A percentile compares a stretch with the other conserved stretches of the same genome.
These are phyloP conservation scores for Trachurus trachurus DNA, from an alignment of 2,797 vertebrate genomes.

Conservation along the genomic window DNA sequence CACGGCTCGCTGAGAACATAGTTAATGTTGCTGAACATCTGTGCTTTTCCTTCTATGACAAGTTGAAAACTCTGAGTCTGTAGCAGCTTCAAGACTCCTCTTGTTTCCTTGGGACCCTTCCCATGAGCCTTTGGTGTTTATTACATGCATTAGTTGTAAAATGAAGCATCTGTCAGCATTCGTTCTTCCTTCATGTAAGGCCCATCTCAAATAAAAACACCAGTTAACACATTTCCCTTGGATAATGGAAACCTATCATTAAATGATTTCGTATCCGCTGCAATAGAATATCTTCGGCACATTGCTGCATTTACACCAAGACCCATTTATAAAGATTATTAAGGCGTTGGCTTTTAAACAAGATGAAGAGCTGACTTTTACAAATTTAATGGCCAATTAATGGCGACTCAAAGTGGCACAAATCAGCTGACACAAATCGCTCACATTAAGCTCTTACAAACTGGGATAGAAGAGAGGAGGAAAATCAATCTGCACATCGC, in stretches of 20 bases:
- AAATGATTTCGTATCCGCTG: background rate
- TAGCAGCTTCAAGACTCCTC: background rate
- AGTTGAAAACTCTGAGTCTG: background rate
- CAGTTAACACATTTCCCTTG: background rate
- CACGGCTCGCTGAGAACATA: background rate
- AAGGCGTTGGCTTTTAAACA: background rate
- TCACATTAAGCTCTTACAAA: conserved; percentile 16
- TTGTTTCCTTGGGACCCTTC: background rate
- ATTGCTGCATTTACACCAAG: background rate
- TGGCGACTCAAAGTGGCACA: background rate
- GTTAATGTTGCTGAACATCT: background rate
- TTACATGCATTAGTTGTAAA: background rate
- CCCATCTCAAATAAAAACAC: background rate
- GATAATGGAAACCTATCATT: background rate
- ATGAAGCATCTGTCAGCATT: background rate
- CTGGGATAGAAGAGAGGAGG: background rate
- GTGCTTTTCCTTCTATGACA: background rate
- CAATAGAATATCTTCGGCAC: background rate
- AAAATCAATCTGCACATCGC: background rate
- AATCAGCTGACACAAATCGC: background rate
- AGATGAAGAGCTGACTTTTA: conserved; percentile 7
- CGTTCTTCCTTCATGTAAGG: background rate
- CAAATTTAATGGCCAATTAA: conserved; percentile 27
- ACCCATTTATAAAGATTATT: background rate
- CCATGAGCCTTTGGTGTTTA: background rate